Evolutionary conservation across 2,888 invertebrate species (phyloP).

Genomic region (Andrena haemorrhoa): DNA sequence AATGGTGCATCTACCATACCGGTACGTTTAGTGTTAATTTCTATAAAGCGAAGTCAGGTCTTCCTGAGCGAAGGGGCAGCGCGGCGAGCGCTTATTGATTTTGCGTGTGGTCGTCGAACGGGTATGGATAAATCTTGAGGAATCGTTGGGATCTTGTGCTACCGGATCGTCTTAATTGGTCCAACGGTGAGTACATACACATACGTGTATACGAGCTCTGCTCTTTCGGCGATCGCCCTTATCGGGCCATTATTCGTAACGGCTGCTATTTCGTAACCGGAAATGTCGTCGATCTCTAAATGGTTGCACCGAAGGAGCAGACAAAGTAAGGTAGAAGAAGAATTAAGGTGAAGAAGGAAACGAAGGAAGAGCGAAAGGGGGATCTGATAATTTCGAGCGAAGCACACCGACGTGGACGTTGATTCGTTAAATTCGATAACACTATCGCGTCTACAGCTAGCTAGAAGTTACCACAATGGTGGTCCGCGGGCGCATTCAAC

Average conservation of each 20-base stretch:
- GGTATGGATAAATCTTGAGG: constrained; percentile 61
- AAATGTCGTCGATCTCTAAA: constrained; percentile 74
- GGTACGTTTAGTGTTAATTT: no score
- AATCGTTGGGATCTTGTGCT: constrained; percentile 69
- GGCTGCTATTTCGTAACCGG: constrained; percentile 72
- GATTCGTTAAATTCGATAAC: constrained; percentile 64
- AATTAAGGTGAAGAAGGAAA: constrained; percentile 18
- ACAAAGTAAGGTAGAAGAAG: constrained; percentile 28
- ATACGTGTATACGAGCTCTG: constrained; percentile 37
- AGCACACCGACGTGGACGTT: constrained; percentile 56
- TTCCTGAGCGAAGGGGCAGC: constrained; percentile 5
- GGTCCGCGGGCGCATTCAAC: neutral
- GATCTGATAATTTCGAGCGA: constrained; percentile 64
- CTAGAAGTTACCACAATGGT: constrained; percentile 7
- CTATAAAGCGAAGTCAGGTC: neutral
- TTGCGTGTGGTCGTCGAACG: constrained; percentile 58
- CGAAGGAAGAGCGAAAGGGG: constrained; percentile 16
- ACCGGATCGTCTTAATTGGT: constrained; percentile 77
- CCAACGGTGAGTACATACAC: constrained; percentile 62
- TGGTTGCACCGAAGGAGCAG: constrained; percentile 50
- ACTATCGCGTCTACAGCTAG: constrained; percentile 12
- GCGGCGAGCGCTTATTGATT: constrained; percentile 49
- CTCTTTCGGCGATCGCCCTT: constrained; percentile 74
- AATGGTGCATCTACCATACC: no score
- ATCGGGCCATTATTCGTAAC: constrained; percentile 79